Evolutionary conservation across 2,113 vertebrate genomes (phyloP).

Genomic region (Phalacrocorax carbo): DNA sequence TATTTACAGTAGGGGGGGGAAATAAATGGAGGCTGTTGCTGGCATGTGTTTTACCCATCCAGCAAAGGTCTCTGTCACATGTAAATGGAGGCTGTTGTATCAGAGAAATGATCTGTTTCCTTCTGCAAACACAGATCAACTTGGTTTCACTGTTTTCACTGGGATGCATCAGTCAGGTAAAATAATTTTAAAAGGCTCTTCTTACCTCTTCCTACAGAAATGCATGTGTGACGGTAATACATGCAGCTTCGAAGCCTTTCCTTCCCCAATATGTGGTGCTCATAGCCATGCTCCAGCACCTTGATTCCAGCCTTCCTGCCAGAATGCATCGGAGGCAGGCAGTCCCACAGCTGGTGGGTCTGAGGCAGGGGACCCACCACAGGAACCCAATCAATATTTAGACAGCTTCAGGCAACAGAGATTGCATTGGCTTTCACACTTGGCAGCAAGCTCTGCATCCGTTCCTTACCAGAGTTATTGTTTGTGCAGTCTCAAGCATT

Average conservation of each 20-base stretch:
- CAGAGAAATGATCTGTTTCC: neutral
- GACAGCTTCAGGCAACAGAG: conserved; percentile 25
- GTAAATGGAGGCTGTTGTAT: neutral
- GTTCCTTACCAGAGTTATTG: conserved; percentile 39
- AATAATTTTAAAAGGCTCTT: conserved; percentile 10
- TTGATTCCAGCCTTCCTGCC: neutral
- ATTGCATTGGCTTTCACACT: neutral
- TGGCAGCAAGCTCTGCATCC: conserved; percentile 13
- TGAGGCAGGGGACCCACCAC: neutral
- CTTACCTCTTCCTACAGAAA: neutral
- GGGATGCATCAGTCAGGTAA: conserved; percentile 19
- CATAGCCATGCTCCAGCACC: neutral
- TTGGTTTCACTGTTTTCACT: conserved; percentile 22
- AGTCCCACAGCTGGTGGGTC: neutral
- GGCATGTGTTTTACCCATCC: neutral
- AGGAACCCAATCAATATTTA: conserved; percentile 32
- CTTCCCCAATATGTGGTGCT: neutral
- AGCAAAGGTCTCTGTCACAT: neutral
- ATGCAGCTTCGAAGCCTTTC: neutral
- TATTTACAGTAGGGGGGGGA: neutral
- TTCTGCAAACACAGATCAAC: neutral
- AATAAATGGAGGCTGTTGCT: neutral
- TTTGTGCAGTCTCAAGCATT: conserved; percentile 38
- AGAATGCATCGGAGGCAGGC: neutral
- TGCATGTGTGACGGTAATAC: neutral